Conservation (phyloP, 2,113 vertebrate genomes). For the Benitochromis conjunctus region DNA sequence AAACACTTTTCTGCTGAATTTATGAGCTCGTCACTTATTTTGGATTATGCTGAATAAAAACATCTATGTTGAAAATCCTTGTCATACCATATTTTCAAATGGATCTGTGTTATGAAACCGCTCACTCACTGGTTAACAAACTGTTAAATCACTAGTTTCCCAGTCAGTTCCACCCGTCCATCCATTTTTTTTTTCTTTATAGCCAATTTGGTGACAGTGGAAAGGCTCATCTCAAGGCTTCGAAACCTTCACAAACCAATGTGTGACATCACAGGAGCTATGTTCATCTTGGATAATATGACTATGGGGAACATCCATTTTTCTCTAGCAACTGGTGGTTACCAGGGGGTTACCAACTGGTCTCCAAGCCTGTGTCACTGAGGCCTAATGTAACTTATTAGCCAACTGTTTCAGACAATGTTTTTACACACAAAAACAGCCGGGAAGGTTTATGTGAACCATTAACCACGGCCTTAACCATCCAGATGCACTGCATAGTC, state of each 20-base stretch:
- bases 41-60: not conserved
- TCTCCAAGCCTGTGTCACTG: not conserved
- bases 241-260: not conserved
- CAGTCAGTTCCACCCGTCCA: not conserved
- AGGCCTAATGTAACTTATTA: not conserved
- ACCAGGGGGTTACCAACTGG: not conserved
- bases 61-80: not conserved
- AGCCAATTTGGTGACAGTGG: not conserved
- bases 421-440: not conserved
- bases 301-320: not conserved
- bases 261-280: not conserved
- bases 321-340: not conserved
- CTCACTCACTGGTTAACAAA: not conserved
- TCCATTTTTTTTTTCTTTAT: not conserved
- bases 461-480: rapidly evolving
- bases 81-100: not conserved
- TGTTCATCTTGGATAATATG: not conserved
- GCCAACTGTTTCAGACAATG: not conserved
- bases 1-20: not conserved
- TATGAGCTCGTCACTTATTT: not conserved
- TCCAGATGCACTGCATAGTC: not conserved
- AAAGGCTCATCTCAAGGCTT: not conserved
- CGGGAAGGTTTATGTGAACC: not conserved
- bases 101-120: not conserved
- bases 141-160: not conserved